phyloP scores from a whole-genome alignment of 2,113 vertebrate genomes.

The Vulpes ferrilata region DNA sequence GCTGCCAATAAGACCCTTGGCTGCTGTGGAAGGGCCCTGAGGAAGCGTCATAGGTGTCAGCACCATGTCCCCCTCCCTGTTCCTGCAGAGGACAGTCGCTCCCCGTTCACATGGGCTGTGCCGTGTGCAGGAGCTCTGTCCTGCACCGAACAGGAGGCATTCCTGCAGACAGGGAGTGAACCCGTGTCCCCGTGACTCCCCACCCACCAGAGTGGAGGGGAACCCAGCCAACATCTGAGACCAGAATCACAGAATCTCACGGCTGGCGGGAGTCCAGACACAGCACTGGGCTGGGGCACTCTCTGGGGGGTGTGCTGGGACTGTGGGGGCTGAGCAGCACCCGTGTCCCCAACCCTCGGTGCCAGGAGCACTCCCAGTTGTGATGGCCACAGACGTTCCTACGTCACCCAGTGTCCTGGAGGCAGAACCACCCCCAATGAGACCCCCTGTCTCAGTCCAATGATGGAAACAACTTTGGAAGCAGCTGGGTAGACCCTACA shows the following conservation, averaged over 20 bases:
- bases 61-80: too few relatives aligned
- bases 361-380: neutral
- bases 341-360: neutral
- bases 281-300: too few relatives aligned
- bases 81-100: accelerated
- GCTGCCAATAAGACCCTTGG: too few relatives aligned
- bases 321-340: neutral
- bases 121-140: neutral
- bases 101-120: neutral
- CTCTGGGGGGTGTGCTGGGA: neutral
- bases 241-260: neutral
- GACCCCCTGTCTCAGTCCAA: neutral
- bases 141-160: neutral
- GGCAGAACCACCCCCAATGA: neutral
- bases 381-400: neutral
- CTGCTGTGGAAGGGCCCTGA: neutral
- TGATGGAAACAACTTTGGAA: neutral
- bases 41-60: neutral
- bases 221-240: neutral
- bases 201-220: neutral
- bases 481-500: neutral
- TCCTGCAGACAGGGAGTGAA: neutral
- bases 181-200: neutral
- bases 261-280: neutral
- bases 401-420: accelerated